Conservation (phyloP, 2,797 vertebrate species). For the Labeo calbasu region DNA sequence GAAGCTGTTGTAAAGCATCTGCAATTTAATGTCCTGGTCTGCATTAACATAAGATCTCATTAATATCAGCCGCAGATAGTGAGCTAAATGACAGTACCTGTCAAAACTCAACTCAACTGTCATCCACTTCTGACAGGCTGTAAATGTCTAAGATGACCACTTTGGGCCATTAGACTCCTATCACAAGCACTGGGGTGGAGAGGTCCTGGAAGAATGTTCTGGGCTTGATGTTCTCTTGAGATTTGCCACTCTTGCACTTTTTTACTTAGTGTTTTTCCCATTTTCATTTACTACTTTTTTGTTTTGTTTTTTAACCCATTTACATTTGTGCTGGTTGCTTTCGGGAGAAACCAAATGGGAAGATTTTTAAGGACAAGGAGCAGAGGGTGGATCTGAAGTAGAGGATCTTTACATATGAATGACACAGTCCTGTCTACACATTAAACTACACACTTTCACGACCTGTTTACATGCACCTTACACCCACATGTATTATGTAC, state of each 20-base stretch:
- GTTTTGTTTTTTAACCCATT: not conserved
- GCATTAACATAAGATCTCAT: slow-evolving; percentile 32
- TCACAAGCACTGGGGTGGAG: slow-evolving; percentile 19
- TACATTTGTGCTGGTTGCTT: slow-evolving; percentile 7
- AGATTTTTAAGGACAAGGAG: slow-evolving; percentile 27
- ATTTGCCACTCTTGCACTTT: slow-evolving; percentile 49
- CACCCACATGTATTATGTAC: slow-evolving; percentile 40
- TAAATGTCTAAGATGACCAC: slow-evolving; percentile 23
- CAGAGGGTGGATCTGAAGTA: not conserved
- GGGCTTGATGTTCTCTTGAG: slow-evolving; percentile 41
- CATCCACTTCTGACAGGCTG: slow-evolving; percentile 41
- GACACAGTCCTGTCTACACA: slow-evolving; percentile 23
- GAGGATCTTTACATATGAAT: slow-evolving; percentile 33
- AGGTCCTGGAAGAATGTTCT: slow-evolving; percentile 39
- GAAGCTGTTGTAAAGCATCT: not conserved
- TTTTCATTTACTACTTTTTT: not conserved
- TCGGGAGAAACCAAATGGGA: slow-evolving; percentile 29
- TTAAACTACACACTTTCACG: slow-evolving; percentile 20
- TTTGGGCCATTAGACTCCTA: slow-evolving; percentile 51
- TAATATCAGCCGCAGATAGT: slow-evolving; percentile 40
- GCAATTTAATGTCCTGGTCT: not conserved
- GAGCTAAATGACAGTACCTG: slow-evolving; percentile 47
- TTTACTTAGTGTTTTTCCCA: slow-evolving; percentile 31
- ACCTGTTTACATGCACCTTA: slow-evolving; percentile 38
- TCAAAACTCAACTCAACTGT: slow-evolving; percentile 44